Conservation (phyloP, 2,888 invertebrate species). For the Omphaloscelis lunosa region DNA sequence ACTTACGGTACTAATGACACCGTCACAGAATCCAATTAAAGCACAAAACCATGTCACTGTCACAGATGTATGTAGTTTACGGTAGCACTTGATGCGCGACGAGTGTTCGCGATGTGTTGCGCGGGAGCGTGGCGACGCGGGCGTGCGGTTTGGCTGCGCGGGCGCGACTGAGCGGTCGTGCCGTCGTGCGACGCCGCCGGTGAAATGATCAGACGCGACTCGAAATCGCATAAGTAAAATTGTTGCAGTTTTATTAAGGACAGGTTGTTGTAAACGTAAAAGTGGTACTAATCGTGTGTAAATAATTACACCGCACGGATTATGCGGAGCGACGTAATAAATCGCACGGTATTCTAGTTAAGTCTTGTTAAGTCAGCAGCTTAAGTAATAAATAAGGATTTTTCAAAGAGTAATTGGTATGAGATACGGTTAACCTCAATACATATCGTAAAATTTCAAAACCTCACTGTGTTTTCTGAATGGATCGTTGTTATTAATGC, state of each 20-base stretch:
- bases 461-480: slow-evolving; percentile 23
- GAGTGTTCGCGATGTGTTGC: slow-evolving; percentile 70
- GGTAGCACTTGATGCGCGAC: slow-evolving; percentile 75
- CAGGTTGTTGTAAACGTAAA: slow-evolving; percentile 72
- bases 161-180: slow-evolving; percentile 63
- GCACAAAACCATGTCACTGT: slow-evolving; percentile 89
- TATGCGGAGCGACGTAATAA: slow-evolving; percentile 64
- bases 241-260: slow-evolving; percentile 75
- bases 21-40: slow-evolving; percentile 85
- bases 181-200: slow-evolving; percentile 68
- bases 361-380: slow-evolving; percentile 55
- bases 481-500: slow-evolving; percentile 45
- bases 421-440: slow-evolving; percentile 57
- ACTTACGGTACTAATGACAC: slow-evolving; percentile 85
- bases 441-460: slow-evolving; percentile 46
- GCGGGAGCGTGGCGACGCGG: slow-evolving; percentile 66
- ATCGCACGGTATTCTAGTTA: slow-evolving; percentile 61
- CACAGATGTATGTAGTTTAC: slow-evolving; percentile 81
- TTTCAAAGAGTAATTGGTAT: slow-evolving; percentile 55
- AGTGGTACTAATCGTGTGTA: slow-evolving; percentile 70
- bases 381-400: slow-evolving; percentile 62
- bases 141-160: slow-evolving; percentile 69
- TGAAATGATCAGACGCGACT: slow-evolving; percentile 76
- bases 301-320: slow-evolving; percentile 64
- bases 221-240: slow-evolving; percentile 76